Evolutionary conservation across 2,797 vertebrate species (phyloP), one percentile per base, ranked within the genome.

Genomic region (Enteromius paludinosus): DNA sequence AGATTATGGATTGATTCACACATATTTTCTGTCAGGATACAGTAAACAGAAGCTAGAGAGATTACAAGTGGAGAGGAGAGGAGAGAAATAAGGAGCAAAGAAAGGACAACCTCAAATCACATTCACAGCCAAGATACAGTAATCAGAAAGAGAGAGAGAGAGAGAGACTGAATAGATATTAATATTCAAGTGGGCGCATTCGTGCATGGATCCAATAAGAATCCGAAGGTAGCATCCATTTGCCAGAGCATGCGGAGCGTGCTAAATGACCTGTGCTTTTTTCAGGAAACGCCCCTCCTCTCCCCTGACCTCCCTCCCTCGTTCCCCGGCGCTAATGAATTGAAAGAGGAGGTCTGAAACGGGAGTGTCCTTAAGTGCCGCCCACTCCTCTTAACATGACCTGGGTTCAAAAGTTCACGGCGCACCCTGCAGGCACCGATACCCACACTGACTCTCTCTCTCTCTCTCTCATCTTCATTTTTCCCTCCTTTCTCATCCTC

Each of bases 181-280:
- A 96, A 95, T 96, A 96, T 96, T 94, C 94, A 91, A 73, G 92
- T 86, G 88, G 93, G 94, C 88, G 93, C 95, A 95, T 95, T 95
- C 93, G 94, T 95, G 95, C 94, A 94, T 95, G 94, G 94, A 95
- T 96, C 95, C 96, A 96, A 96, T 96, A 95, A 96, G 94, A 95
- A 94, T 96, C 92, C 70, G 86, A 95, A 95, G 95, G 95, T 96
- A 94, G 92, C 94, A 96, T 96, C 94, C 95, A 95, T 95, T 95
- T 94, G 92, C 91, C 54, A 93, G 92, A 92, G 92, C 92, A 92
- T 89, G 91, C 88, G 4, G 91, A 92, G 93, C 92, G 90, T 94
- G 93, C 93, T 95, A 95, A 96, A 96, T 96, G 94, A 94, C 94
- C 94, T 92, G 89, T 94, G 94, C 85, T 80, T 85, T 77, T 84